These are phyloP conservation scores for Telmatochromis sp. DNA, from an alignment of 2,113 vertebrate species.

Conservation along the genomic window DNA sequence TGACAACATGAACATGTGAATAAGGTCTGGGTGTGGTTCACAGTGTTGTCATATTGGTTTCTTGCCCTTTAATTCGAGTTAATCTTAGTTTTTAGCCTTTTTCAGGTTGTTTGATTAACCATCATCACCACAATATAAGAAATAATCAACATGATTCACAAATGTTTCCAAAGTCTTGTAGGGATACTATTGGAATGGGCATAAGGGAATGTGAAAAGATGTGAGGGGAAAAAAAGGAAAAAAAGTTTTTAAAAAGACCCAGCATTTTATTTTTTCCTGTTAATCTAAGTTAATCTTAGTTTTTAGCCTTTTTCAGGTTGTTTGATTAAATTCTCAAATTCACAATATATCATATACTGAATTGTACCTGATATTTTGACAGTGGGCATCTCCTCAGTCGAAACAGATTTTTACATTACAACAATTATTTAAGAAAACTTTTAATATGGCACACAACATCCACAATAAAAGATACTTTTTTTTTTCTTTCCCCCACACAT, in stretches of 20 bases:
- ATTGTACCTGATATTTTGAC: background rate
- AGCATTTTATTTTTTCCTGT: background rate
- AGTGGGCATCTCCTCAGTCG: background rate
- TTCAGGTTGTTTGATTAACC: background rate
- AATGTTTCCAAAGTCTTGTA: background rate
- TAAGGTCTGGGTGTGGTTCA: background rate
- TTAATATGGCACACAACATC: background rate
- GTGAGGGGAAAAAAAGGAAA: background rate
- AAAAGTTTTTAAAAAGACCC: background rate
- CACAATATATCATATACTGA: background rate
- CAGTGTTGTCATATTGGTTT: background rate
- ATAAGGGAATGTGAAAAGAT: background rate
- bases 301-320: background rate
- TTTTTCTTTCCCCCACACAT: rapidly evolving
- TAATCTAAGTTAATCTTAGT: background rate
- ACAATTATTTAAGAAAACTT: background rate
- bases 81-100: too few relatives aligned
- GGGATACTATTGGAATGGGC: background rate
- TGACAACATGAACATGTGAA: background rate
- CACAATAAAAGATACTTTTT: rapidly evolving
- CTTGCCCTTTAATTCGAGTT: background rate
- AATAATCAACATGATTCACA: background rate
- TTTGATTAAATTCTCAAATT: background rate
- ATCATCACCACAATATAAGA: background rate
- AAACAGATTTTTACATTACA: background rate